Evolutionary conservation across 2,888 invertebrate species (phyloP).

Genomic region (Dicycla oo): DNA sequence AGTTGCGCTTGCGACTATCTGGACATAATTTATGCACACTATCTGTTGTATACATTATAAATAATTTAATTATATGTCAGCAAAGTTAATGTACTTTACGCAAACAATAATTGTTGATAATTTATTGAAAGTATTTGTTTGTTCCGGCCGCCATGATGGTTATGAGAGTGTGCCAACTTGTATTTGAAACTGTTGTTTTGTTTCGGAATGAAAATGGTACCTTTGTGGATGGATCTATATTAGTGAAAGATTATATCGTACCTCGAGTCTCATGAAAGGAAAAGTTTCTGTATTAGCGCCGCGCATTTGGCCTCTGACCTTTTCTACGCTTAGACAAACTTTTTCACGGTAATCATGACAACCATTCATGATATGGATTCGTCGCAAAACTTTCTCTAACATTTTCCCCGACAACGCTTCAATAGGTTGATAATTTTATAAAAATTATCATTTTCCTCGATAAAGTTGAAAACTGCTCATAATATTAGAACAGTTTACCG

Average conservation of each 20-base stretch:
- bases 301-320: conserved; percentile 35
- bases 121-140: conserved; percentile 39
- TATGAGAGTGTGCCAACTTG: conserved; percentile 42
- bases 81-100: conserved; percentile 55
- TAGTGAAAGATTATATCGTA: background rate
- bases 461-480: background rate
- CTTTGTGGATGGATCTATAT: background rate
- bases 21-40: conserved; percentile 51
- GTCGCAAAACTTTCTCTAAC: conserved; percentile 1
- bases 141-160: conserved; percentile 28
- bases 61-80: conserved; percentile 36
- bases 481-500: background rate
- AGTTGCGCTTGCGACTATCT: conserved; percentile 49
- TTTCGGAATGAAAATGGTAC: conserved; percentile 5
- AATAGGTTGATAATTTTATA: background rate
- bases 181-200: conserved; percentile 9
- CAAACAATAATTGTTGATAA: conserved; percentile 49
- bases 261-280: background rate
- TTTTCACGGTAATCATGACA: conserved; percentile 2
- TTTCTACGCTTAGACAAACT: conserved; percentile 3
- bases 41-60: conserved; percentile 31
- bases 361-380: conserved; percentile 21
- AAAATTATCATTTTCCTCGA: background rate
- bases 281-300: conserved; percentile 15
- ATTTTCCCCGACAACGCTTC: background rate